Base-by-base conservation (phyloP, 1,140 invertebrate species). In the Nebria ingens region DNA sequence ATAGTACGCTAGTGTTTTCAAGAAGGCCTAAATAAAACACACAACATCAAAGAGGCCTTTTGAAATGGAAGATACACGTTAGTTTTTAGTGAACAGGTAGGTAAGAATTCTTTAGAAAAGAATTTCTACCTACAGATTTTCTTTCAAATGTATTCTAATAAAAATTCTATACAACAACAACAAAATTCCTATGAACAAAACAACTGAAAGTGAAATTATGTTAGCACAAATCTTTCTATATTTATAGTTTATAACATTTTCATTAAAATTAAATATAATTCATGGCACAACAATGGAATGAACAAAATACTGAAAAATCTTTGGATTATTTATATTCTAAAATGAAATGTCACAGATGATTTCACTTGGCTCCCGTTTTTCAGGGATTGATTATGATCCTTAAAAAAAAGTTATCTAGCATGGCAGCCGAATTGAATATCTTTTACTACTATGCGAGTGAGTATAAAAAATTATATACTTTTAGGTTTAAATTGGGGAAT, bases 41-140 rank as follows among this genome's bases (percentile, higher is more conserved):
- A n/a, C n/a, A 9, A 34, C 25, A n/a, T 34, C n/a, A 6, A 34
- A 34, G 25, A 34, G 25, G 25, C 25, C 25, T n/a, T 9, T 34
- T 34, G 6, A 6, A 45, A 45, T 45, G 40, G 40, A 45, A 45
- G 40, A 45, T 45, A 45, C 40, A 45, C 15, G 40, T 45, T 29
- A 6, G 13, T 4, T n/a, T 29, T 45, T 45, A 45, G 40, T 45
- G 40, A 45, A 45, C 40, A 45, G 9, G 40, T 45, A 45, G 40
- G 40, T 45, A 17, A 45, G 40, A 45, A 45, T 45, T 45, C 17
- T 45, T 17, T 4, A 45, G 40, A 45, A 45, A 45, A 45, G 15
- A 45, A 45, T 45, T 17, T 45, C 40, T 45, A 45, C 40, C 40
- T 45, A 45, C 40, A 9, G 17, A 12, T n/a, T n/a, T n/a, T n/a